Base-by-base conservation (phyloP, 2,113 vertebrate species). In the Podarcis muralis region DNA sequence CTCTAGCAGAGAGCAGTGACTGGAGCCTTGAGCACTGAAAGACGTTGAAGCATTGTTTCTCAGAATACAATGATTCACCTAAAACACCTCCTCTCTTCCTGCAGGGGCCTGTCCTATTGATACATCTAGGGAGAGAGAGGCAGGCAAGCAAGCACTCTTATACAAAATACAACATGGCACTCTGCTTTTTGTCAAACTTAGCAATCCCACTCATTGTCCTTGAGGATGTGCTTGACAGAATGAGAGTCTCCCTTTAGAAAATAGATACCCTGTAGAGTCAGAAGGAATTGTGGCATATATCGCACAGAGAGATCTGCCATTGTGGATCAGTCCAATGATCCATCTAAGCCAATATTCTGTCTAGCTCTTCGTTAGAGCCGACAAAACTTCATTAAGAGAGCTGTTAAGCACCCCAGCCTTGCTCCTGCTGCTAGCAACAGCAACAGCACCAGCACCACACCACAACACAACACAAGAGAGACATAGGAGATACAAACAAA, bases 21-120 rank as follows among this genome's bases (percentile, higher is more conserved):
- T 35, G 4, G 82, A 84, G 13, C 87, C 75, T 71, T 89, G 87
- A 84, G 35, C 27, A 57, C 27, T 71, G 82, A 88, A 83, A 59
- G 27, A 43, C 1, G 20, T 8, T 84, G 32, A 84, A 79, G 18
- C 18, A 71, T 84, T 79, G 25, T 57, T 78, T 37, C 76, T 69
- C 13, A 23, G 32, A 84, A 79, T n/a, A 43, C 1, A 59, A 48
- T 13, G 40, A 32, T 75, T 83, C 87, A 53, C 71, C 27, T n/a
- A 23, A 79, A 71, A 88, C 11, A 30, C 30, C 62, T 78, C 40
- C 9, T 53, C 23, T 88, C 25, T 37, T 57, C 11, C 15, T 62
- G 32, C 74, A 35, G 59, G 35, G 59, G 37, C 7, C 65, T 59
- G n/a, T 66, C 79, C 81, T 88, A 66, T 75, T 76, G 57, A 82